Evolutionary conservation across 2,797 vertebrate species (phyloP).

Genomic region (Acipenser transmontanus): DNA sequence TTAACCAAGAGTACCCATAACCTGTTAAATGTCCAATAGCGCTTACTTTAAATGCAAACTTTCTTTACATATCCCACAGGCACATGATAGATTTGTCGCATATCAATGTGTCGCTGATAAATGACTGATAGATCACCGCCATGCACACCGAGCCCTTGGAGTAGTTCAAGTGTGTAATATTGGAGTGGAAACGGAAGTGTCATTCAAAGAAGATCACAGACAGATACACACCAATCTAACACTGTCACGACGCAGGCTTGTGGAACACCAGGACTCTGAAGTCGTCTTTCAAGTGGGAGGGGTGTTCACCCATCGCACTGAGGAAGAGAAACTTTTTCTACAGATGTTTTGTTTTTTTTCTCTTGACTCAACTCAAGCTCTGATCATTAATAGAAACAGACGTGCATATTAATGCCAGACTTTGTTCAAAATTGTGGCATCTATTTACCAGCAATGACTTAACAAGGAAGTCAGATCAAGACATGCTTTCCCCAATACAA

Average conservation of each 20-base stretch:
- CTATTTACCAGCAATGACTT: not conserved
- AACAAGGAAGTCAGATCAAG: conserved; percentile 20
- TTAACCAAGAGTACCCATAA: no score
- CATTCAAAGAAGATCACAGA: not conserved
- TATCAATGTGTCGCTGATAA: conserved; percentile 92
- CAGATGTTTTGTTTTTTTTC: no score
- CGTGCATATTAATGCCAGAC: conserved; percentile 23
- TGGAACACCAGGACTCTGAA: conserved; percentile 8
- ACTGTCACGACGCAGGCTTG: not conserved
- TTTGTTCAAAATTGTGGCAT: conserved; percentile 5
- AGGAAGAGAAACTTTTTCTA: no score
- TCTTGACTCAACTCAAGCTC: no score
- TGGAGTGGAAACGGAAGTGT: not conserved
- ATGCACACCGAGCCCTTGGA: conserved; percentile 5
- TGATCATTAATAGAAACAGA: not conserved
- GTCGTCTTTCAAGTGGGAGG: no score
- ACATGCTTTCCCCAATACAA: conserved; percentile 25
- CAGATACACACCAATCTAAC: conserved; percentile 9
- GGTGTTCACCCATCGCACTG: no score
- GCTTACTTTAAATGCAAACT: conserved; percentile 15
- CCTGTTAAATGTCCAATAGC: not conserved
- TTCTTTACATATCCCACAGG: conserved; percentile 61
- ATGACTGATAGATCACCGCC: conserved; percentile 66
- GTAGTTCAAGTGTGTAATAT: conserved; percentile 3
- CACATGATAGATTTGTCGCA: conserved; percentile 99